Conservation (phyloP, 2,113 vertebrate genomes). For the Notothenia rossii region DNA sequence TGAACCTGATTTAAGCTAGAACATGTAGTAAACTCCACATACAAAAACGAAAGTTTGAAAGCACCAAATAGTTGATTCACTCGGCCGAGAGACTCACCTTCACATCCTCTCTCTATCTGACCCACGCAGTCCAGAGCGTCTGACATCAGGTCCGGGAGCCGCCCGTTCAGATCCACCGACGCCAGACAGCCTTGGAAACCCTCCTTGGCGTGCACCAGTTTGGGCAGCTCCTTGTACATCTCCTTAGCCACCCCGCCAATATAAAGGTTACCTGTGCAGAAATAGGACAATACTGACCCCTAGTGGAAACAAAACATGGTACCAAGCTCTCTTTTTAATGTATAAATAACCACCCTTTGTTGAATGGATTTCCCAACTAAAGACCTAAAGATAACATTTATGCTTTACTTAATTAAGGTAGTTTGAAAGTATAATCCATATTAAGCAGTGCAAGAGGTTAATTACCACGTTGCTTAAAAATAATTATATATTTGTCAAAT, state of each 20-base stretch:
- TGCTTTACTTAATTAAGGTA: not conserved
- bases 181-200: constrained; percentile 98
- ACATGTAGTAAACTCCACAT: not conserved
- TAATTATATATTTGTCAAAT: not conserved
- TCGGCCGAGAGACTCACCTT: constrained; percentile 86
- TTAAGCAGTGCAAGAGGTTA: not conserved
- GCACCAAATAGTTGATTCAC: not conserved
- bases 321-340: not conserved
- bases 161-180: constrained; percentile 94
- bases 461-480: not conserved
- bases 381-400: too few relatives aligned
- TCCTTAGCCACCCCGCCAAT: constrained; percentile 96
- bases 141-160: constrained; percentile 94
- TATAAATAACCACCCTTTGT: not conserved
- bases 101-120: constrained; percentile 97
- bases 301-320: constrained; percentile 50
- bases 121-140: constrained; percentile 96
- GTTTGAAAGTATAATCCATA: not conserved
- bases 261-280: constrained; percentile 90
- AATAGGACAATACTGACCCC: constrained; percentile 70
- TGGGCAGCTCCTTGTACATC: constrained; percentile 94
- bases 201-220: constrained; percentile 95
- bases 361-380: not conserved
- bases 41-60: not conserved
- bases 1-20: not conserved